Evolutionary conservation across 2,888 invertebrate genomes (phyloP), one percentile per base, ranked within the genome.

Genomic region (Emmelina monodactyla): DNA sequence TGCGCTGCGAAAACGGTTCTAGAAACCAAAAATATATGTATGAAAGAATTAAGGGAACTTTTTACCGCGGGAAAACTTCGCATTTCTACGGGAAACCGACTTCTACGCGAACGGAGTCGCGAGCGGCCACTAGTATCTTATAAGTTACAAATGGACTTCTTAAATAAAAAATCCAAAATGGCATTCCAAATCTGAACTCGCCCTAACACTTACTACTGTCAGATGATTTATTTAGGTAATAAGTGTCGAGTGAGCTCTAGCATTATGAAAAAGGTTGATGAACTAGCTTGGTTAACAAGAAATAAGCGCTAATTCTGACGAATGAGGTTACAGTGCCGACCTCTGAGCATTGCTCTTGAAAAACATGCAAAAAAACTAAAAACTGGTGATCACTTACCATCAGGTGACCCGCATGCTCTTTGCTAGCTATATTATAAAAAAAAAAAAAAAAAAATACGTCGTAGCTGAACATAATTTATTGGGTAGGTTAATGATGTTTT

Each of bases 191-290:
- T n/a, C n/a, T n/a, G n/a, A n/a, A n/a, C n/a, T n/a, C n/a, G n/a
- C n/a, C n/a, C n/a, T n/a, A n/a, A n/a, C n/a, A 25, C n/a, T 25
- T n/a, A 25, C 45, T 47, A 50, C 46, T 41, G 41, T 38, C 48
- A 50, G 56, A 67, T 70, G 71, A 73, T 72, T 72, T 71, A 72
- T 71, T 66, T 67, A 53, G 58, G 67, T 63, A 73, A 73, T 72
- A 71, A 71, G 69, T 63, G 71, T 68, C 70, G 63, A 69, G 70
- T 69, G 61, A 62, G 57, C 60, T 55, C 45, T 49, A 50, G 64
- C 58, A 63, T 70, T 25, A 25, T 25, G 6, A 25, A 11, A 25
- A 25, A 25, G 11, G 25, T 11, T 25, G 25, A 25, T 25, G 25
- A 25, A 25, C 25, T 25, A 25, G 25, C 25, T 28, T 22, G 45